Percentiles rank a stretch among this genome's conserved stretches.
phyloP scores from a whole-genome alignment of 1,140 invertebrate genomes.

The Temnothorax nylanderi region DNA sequence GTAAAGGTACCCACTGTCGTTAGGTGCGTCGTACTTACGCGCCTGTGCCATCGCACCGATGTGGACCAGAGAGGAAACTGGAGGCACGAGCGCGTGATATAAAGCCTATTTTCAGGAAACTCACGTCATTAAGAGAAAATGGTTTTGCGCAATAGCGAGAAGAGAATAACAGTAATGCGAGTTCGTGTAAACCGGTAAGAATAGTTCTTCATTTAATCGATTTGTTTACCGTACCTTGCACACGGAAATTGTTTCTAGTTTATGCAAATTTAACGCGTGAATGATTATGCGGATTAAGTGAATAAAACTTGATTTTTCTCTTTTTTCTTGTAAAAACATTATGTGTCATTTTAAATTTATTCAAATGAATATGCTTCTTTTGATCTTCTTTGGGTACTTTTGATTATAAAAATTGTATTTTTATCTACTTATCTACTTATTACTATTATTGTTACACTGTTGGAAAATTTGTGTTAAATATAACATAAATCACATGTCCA shows the following conservation, averaged over 20 bases:
- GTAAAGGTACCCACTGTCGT: constrained; percentile 43
- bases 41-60: not conserved
- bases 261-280: constrained; percentile 19
- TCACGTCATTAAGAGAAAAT: constrained; percentile 46
- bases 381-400: not conserved
- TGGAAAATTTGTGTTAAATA: too few species aligned
- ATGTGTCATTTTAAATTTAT: not conserved
- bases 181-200: constrained; percentile 3
- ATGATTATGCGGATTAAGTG: not conserved
- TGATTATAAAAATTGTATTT: not conserved
- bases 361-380: not conserved
- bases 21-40: constrained; percentile 19
- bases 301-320: not conserved
- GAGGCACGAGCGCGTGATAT: constrained; percentile 34
- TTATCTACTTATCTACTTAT: not conserved
- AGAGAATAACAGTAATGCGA: not conserved
- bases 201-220: constrained; percentile 18
- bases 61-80: constrained; percentile 30
- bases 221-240: not conserved
- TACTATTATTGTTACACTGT: not conserved
- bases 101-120: constrained; percentile 50
- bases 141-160: constrained; percentile 17
- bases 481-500: too few species aligned
- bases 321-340: too few species aligned
- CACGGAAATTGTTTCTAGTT: not conserved